Evolutionary conservation across 2,888 invertebrate genomes (phyloP), one percentile per base, ranked within the genome.

Genomic region (Eremobia ochroleuca): DNA sequence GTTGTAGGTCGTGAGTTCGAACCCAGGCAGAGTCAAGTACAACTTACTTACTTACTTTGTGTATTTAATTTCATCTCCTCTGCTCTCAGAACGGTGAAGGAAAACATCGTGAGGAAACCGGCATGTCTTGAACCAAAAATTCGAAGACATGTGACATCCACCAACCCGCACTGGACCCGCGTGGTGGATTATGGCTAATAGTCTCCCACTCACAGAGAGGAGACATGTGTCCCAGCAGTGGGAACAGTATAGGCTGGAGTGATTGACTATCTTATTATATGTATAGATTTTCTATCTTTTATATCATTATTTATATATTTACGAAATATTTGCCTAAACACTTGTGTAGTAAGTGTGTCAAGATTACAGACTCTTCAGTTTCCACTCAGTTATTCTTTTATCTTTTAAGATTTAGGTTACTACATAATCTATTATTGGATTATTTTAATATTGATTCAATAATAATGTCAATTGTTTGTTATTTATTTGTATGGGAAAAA

Each of bases 341-440:
- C 83, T 83, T 70, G 37, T 40, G 25, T 70, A 83, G 25, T 70
- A 83, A 59, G 28, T 74, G 28, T 85, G 78, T 68, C 62, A 79
- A 64, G 82, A 62, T 68, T 59, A 40, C 5, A 18, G 37, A 72
- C 28, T 77, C 52, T 82, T 72, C 40, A 78, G 61, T 58, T 15
- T 37, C 11, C 67, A 83, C 59, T 72, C 18, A 21, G 4, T n/a
- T 62, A 28, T 31, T 46, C 34, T 71, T 65, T 61, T 65, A 80
- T 55, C 58, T 59, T 49, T 55, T 58, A 13, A 61, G 25, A 81
- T 81, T 34, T 62, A 70, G 83, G 81, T 73, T 73, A 59, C n/a
- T 18, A 40, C 15, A 1, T 43, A 15, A 43, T n/a, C 18, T 18
- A 58, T 13, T 58, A 37, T 58, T 62, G 11, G 43, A 37, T 40